These are phyloP conservation scores for Siderastrea siderea DNA, from an alignment of 92 coral and sea anemone genomes.

Conservation along the genomic window DNA sequence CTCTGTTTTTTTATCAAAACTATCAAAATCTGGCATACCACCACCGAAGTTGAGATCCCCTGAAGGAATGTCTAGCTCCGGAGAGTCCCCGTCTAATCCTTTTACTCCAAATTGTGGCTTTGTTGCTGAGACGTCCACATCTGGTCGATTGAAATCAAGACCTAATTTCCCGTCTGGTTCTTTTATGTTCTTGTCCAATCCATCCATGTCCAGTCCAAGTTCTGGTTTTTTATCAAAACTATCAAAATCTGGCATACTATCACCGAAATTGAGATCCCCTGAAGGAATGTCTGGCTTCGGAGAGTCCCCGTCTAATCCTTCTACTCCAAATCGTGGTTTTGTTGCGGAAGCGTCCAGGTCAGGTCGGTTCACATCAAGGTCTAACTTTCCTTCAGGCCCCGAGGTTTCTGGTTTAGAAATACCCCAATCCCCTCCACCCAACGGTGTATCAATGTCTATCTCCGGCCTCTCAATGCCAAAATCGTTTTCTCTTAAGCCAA, in stretches of 20 bases:
- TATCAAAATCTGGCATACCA: background rate
- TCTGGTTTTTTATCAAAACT: background rate
- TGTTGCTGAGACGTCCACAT: background rate
- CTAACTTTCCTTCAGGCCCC: background rate
- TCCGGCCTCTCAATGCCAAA: background rate
- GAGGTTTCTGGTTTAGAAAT: background rate
- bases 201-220: background rate
- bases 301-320: slow-evolving; percentile 1
- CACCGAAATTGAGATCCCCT: background rate
- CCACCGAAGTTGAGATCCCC: background rate
- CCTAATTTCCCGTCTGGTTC: background rate
- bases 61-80: background rate
- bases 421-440: background rate
- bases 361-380: background rate
- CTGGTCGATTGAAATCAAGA: background rate
- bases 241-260: background rate
- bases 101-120: background rate
- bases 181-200: background rate
- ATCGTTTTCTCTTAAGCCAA: background rate
- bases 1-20: background rate
- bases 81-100: background rate
- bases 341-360: background rate
- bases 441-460: background rate
- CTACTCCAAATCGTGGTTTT: slow-evolving; percentile 6
- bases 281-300: background rate